Evolutionary conservation across 2,797 vertebrate genomes (phyloP).

Genomic region (Sebastes nivosus): DNA sequence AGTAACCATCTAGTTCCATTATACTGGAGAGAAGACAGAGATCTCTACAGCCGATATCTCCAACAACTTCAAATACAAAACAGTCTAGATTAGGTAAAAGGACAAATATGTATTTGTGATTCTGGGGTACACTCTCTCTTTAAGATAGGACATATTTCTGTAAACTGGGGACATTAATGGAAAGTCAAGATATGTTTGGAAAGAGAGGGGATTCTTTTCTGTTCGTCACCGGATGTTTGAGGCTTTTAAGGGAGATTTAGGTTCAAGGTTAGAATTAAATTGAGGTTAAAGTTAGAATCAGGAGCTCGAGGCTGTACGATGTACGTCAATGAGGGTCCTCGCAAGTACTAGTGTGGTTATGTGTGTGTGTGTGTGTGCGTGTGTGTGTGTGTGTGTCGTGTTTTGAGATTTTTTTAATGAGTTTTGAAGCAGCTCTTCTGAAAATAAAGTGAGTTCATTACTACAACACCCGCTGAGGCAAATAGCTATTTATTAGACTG

Average conservation of each 20-base stretch:
- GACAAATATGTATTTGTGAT: background rate
- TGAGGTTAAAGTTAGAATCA: background rate
- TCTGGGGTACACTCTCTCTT: background rate
- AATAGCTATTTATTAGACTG: constrained; percentile 23
- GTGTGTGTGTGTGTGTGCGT: background rate
- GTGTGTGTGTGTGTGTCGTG: background rate
- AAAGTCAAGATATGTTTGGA: background rate
- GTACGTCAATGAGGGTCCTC: background rate
- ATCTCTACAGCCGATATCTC: background rate
- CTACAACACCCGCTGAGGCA: background rate
- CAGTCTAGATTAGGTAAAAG: no score
- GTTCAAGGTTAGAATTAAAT: background rate
- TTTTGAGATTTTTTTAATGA: constrained; percentile 8
- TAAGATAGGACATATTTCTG: accelerated
- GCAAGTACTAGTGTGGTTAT: background rate
- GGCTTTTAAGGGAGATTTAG: background rate
- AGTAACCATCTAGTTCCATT: background rate
- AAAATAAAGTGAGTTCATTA: constrained; percentile 34
- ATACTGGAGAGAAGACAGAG: accelerated
- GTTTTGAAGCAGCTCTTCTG: constrained; percentile 12
- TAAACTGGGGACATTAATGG: background rate
- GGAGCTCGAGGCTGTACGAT: background rate
- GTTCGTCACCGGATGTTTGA: background rate
- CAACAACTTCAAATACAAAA: no score
- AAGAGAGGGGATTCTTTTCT: background rate